Evolutionary conservation across 2,888 invertebrate species (phyloP).

Genomic region (Disparrhopalites patrizii): DNA sequence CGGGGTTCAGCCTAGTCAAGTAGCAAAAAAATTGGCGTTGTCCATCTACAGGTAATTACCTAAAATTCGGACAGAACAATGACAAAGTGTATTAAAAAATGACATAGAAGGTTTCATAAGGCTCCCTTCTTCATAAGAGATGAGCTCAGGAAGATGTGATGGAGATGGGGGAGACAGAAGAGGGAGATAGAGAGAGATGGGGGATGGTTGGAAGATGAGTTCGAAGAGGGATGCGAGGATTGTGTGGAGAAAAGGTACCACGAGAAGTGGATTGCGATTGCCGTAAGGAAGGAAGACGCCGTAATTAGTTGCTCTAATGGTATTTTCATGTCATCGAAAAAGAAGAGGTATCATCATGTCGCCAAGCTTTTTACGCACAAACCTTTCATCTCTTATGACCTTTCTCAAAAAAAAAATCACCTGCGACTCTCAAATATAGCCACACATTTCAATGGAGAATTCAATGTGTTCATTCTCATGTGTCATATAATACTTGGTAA

Average conservation of each 20-base stretch:
- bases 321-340: slow-evolving; percentile 48
- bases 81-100: too few species aligned
- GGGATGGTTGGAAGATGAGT: not conserved
- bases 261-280: slow-evolving; percentile 7
- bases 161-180: not conserved
- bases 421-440: slow-evolving; percentile 26
- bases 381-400: slow-evolving; percentile 38
- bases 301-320: slow-evolving; percentile 50
- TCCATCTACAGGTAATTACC: too few species aligned
- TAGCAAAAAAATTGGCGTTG: too few species aligned
- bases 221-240: not conserved
- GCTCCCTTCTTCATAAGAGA: too few species aligned
- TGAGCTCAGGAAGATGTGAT: too few species aligned
- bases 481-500: too few species aligned
- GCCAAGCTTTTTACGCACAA: slow-evolving; percentile 44
- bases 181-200: not conserved
- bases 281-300: slow-evolving; percentile 32
- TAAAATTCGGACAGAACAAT: too few species aligned
- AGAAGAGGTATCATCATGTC: slow-evolving; percentile 47
- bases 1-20: too few species aligned
- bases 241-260: not conserved
- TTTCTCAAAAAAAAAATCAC: slow-evolving; percentile 40
- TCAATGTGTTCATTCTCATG: too few species aligned
- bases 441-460: slow-evolving; percentile 14
- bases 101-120: too few species aligned